Evolutionary conservation across 2,888 invertebrate genomes (phyloP).

Genomic region (Drosophila barbarae): DNA sequence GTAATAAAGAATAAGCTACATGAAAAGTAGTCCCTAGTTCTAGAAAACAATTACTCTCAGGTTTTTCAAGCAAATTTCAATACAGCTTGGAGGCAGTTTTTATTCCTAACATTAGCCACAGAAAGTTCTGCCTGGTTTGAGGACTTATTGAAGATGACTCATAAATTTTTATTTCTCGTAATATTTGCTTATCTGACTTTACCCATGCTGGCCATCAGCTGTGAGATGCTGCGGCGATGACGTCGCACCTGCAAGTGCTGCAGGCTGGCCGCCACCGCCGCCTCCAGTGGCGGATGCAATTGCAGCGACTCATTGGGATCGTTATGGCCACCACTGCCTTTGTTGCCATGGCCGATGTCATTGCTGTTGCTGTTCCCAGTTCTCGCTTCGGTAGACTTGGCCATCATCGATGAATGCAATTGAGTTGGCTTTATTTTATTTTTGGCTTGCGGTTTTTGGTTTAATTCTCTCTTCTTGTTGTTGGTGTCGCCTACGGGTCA

Average conservation of each 20-base stretch:
- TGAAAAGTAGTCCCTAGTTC: no score
- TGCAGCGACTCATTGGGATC: constrained; percentile 33
- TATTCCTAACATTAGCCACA: not conserved
- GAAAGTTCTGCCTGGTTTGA: not conserved
- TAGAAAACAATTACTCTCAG: no score
- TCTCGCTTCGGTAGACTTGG: constrained; percentile 16
- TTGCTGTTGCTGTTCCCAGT: constrained; percentile 3
- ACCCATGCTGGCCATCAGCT: constrained; percentile 79
- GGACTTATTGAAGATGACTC: not conserved
- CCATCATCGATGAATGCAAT: constrained; percentile 17
- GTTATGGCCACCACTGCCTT: constrained; percentile 22
- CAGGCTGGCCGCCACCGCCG: constrained; percentile 37
- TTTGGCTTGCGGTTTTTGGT: constrained; percentile 56
- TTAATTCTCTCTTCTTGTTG: constrained; percentile 27
- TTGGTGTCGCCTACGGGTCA: constrained; percentile 35
- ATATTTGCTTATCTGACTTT: constrained; percentile 40
- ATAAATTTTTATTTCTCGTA: not conserved
- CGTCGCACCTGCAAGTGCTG: constrained; percentile 63
- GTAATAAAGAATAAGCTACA: not conserved
- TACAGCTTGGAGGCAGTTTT: no score
- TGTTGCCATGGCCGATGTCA: not conserved
- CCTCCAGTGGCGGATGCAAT: constrained; percentile 31
- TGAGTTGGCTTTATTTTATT: constrained; percentile 23
- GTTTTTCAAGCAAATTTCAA: no score
- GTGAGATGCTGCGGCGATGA: constrained; percentile 79